Conservation (phyloP, 2,113 vertebrate species). For the Eubucco bourcierii region DNA sequence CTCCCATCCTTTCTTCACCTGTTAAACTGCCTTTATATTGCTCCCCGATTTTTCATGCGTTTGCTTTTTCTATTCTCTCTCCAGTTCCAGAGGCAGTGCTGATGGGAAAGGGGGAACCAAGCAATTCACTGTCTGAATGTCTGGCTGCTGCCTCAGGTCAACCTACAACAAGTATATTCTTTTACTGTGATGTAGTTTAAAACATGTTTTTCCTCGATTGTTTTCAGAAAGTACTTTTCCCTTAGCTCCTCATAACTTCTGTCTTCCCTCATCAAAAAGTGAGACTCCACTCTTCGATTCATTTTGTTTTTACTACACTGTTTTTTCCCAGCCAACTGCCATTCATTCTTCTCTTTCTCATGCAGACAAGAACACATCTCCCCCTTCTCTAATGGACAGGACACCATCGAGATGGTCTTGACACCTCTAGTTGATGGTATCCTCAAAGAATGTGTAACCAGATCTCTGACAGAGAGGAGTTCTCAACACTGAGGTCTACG, state of each 20-base stretch:
- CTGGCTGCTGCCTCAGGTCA: not conserved
- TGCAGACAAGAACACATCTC: not conserved
- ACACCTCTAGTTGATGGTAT: not conserved
- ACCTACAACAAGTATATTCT: not conserved
- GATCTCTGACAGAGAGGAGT: not conserved
- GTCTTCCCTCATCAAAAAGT: not conserved
- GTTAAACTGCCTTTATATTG: not conserved
- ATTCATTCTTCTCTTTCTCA: not conserved
- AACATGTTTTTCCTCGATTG: not conserved
- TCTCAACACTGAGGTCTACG: not conserved
- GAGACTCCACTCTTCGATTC: not conserved
- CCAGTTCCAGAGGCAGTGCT: not conserved
- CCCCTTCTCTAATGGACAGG: not conserved
- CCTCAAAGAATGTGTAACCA: not conserved
- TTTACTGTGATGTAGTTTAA: not conserved
- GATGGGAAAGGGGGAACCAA: not conserved
- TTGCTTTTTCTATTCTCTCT: not conserved
- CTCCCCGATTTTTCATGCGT: not conserved
- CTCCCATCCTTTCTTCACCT: not conserved
- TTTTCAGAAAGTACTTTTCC: not conserved
- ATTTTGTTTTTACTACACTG: not conserved
- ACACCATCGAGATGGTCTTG: not conserved
- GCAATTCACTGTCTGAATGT: not conserved
- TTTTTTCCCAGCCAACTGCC: not conserved
- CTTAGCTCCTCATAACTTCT: not conserved